Evolutionary conservation across 2,888 invertebrate genomes (phyloP).

Genomic region (Pecten maximus): DNA sequence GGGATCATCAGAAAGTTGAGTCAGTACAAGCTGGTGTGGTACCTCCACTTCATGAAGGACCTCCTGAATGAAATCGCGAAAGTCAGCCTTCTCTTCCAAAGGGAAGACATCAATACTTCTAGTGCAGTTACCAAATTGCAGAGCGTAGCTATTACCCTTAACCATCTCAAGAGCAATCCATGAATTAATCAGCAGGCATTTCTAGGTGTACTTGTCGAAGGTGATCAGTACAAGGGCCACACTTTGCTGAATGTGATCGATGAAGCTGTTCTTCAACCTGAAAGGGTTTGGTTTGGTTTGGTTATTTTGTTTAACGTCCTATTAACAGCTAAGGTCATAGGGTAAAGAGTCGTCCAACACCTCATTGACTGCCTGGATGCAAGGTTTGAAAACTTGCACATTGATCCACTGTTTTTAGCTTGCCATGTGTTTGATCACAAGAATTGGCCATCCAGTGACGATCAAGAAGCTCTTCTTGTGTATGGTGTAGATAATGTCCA

Average conservation of each 20-base stretch:
- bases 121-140: slow-evolving; percentile 49
- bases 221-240: slow-evolving; percentile 36
- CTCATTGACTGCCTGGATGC: slow-evolving; percentile 42
- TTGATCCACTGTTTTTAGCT: slow-evolving; percentile 38
- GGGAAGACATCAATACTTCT: slow-evolving; percentile 49
- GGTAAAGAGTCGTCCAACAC: slow-evolving; percentile 49
- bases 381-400: slow-evolving; percentile 44
- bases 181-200: too few relatives aligned
- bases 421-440: slow-evolving; percentile 53
- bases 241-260: slow-evolving; percentile 42
- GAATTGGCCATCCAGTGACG: slow-evolving; percentile 45
- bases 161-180: not conserved
- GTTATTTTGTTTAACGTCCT: too few relatives aligned
- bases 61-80: slow-evolving; percentile 47
- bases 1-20: slow-evolving; percentile 48
- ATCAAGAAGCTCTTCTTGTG: slow-evolving; percentile 45
- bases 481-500: slow-evolving; percentile 50
- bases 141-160: slow-evolving; percentile 20
- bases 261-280: slow-evolving; percentile 31
- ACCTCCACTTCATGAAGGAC: slow-evolving; percentile 51
- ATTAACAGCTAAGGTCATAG: too few relatives aligned
- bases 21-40: slow-evolving; percentile 49
- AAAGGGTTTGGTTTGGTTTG: too few relatives aligned
- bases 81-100: slow-evolving; percentile 47
- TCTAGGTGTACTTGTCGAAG: slow-evolving; percentile 16